These are phyloP conservation scores for Girardia tigrina DNA, from an alignment of 2,888 invertebrate genomes.

Conservation along the genomic window DNA sequence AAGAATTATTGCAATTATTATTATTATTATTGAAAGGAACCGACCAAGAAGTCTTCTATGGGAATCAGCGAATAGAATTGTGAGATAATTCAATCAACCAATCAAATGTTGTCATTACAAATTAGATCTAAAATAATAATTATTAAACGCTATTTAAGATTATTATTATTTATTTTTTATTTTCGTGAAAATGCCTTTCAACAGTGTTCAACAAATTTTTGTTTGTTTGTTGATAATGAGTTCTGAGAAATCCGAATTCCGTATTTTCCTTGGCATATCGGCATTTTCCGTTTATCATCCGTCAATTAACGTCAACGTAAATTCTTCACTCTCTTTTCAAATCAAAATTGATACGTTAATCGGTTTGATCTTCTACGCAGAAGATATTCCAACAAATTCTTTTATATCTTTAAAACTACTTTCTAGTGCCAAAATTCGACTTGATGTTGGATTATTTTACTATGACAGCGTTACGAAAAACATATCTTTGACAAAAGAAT, in stretches of 20 bases:
- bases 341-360: neutral
- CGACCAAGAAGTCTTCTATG: too few relatives aligned
- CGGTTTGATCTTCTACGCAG: neutral
- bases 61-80: neutral
- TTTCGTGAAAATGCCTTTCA: neutral
- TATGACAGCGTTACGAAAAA: neutral
- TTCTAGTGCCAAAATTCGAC: neutral
- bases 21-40: too few relatives aligned
- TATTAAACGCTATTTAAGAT: too few relatives aligned
- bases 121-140: too few relatives aligned
- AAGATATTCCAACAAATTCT: conserved; percentile 8
- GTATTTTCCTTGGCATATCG: neutral
- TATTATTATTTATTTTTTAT: too few relatives aligned
- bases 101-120: neutral
- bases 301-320: neutral
- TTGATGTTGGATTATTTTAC: conserved; percentile 7
- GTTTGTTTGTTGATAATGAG: neutral
- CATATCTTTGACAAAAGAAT: neutral
- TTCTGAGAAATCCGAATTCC: neutral
- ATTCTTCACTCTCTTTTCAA: neutral
- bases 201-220: neutral
- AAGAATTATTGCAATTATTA: too few relatives aligned
- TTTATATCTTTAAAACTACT: neutral
- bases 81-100: neutral
- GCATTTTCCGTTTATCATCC: neutral